Evolutionary conservation across 53 echinoderm and acorn worm genomes (phyloP), one percentile per base, ranked within the genome.

Genomic region (Astropecten irregularis): DNA sequence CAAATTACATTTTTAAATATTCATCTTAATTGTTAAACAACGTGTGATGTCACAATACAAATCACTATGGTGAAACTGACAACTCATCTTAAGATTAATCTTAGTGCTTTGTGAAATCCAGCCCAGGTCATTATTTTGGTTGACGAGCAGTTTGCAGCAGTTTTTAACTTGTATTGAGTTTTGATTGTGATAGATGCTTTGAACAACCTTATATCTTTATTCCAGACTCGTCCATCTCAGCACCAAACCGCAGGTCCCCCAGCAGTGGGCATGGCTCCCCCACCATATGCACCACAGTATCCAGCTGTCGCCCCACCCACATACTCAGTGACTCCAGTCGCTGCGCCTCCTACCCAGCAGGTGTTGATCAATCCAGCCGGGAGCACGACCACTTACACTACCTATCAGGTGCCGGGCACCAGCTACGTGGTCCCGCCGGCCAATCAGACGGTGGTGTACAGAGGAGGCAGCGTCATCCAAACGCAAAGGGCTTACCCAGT

Each of bases 401-500:
- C 48, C 33, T 79, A 79, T 37, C 79, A 79, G 62, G 79, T 14
- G 14, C 48, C 79, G 0, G 16, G 30, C 59, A 79, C 16, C 49
- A 61, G 61, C 61, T 62, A 34, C n/a, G 62, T 79, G 27, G 10
- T 79, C 4, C 79, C 79, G 10, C 79, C 79, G 8, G 48, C 49
- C 62, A 79, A 79, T 62, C 79, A 62, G 34, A 61, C 63, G 47
- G 61, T 79, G 48, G 40, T 79, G 3, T 7, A 61, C 40, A 62
- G 16, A 23, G 63, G 79, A 28, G 39, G 58, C 5, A 54, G 25
- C 14, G 20, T 37, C 16, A 33, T 37, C 11, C 25, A 44, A 6
- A 33, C 40, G 18, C 9, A 59, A 19, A 39, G 68, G 5, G 7
- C 22, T 10, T 92, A 92, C 83, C 92, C 92, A 4, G 83, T 82